These are phyloP conservation scores for Xenopus borealis DNA, from an alignment of 2,113 vertebrate genomes.

Conservation along the genomic window DNA sequence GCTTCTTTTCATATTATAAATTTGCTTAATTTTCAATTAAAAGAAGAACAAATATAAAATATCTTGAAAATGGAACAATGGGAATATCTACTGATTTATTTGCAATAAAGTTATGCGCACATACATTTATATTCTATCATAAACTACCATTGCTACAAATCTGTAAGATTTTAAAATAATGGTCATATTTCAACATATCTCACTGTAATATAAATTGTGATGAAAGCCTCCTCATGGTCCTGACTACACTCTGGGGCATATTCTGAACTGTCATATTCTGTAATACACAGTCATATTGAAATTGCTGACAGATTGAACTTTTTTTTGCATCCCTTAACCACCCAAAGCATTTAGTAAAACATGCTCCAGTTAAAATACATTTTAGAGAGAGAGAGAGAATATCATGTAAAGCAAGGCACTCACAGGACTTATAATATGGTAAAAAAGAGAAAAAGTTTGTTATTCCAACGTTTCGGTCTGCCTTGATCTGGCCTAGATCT, in stretches of 20 bases:
- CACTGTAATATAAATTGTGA: neutral
- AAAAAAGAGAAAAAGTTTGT: too few species aligned
- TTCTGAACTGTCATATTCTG: neutral
- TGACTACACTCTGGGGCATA: neutral
- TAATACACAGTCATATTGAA: neutral
- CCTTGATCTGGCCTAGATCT: too few species aligned
- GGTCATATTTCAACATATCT: neutral
- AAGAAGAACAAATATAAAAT: conserved; percentile 24
- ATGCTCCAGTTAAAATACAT: neutral
- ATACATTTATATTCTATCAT: conserved; percentile 4
- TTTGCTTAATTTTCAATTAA: conserved; percentile 9
- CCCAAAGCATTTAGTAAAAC: neutral
- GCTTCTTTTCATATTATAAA: conserved; percentile 17
- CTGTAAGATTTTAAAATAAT: neutral
- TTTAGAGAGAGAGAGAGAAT: too few species aligned
- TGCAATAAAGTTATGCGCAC: neutral
- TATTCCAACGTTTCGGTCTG: too few species aligned
- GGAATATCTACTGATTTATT: conserved; percentile 20
- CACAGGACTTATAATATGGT: too few species aligned
- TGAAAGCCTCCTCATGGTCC: neutral
- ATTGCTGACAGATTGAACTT: conserved; percentile 1
- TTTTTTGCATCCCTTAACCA: neutral
- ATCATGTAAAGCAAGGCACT: too few species aligned
- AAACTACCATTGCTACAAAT: neutral
- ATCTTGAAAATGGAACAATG: conserved; percentile 5